Conservation (phyloP, 2,888 invertebrate species). For the Zygothrica quintamaculata region DNA sequence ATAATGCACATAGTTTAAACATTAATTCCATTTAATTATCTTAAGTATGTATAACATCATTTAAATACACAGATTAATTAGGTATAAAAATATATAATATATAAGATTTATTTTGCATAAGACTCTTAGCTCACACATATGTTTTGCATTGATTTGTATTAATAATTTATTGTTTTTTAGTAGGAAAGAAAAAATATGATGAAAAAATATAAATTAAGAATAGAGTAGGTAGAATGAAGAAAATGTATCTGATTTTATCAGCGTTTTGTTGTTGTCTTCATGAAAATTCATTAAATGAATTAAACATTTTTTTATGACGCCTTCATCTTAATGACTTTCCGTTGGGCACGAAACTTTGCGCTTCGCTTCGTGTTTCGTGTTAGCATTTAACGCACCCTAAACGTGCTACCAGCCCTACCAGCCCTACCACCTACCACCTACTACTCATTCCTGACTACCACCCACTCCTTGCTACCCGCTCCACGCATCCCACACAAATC, state of each 20-base stretch:
- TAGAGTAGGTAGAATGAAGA: background rate
- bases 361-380: constrained; percentile 62
- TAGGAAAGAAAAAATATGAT: background rate
- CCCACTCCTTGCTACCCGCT: background rate
- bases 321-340: constrained; percentile 53
- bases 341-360: constrained; percentile 44
- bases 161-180: too few species aligned
- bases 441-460: background rate
- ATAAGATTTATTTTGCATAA: too few species aligned
- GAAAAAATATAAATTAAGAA: too few species aligned
- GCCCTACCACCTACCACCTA: background rate
- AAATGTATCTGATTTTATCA: constrained; percentile 32
- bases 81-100: too few species aligned
- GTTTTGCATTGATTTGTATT: too few species aligned
- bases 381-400: constrained; percentile 73
- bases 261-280: constrained; percentile 39
- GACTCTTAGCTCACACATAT: too few species aligned
- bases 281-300: constrained; percentile 59
- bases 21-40: background rate
- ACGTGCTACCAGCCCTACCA: constrained; percentile 1
- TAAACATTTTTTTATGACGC: constrained; percentile 58
- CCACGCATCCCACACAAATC: too few species aligned
- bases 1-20: too few species aligned
- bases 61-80: too few species aligned
- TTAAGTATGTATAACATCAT: too few species aligned